phyloP scores from a whole-genome alignment of 2,797 vertebrate species.

The Sylvia borin region DNA sequence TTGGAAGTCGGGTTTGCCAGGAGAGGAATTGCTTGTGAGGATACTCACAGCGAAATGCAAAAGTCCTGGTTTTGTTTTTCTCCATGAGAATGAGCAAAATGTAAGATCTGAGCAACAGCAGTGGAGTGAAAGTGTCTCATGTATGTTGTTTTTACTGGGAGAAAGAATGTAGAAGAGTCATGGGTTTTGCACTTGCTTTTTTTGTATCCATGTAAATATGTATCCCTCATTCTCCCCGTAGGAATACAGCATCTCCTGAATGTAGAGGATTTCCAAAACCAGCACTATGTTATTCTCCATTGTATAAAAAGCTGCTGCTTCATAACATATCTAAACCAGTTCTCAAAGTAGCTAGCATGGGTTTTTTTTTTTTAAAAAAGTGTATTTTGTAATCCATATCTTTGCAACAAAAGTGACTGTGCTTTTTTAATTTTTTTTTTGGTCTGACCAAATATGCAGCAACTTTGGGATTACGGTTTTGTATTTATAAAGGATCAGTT shows the following conservation, averaged over 20 bases:
- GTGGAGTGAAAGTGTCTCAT: constrained; percentile 35
- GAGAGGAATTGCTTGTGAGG: constrained; percentile 30
- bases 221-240: constrained; percentile 30
- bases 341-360: constrained; percentile 74
- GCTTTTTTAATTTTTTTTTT: constrained; percentile 58
- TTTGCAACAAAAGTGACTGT: constrained; percentile 60
- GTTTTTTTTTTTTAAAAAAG: constrained; percentile 52
- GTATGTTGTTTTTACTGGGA: constrained; percentile 59
- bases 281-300: constrained; percentile 73
- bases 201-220: constrained; percentile 54
- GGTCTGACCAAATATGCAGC: constrained; percentile 63
- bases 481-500: constrained; percentile 76
- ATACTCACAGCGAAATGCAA: constrained; percentile 37
- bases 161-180: constrained; percentile 63
- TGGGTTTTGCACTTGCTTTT: constrained; percentile 67
- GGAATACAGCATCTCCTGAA: constrained; percentile 75
- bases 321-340: constrained; percentile 77
- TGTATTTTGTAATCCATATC: constrained; percentile 75
- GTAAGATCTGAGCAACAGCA: neutral
- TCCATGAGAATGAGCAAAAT: constrained; percentile 61
- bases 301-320: constrained; percentile 86
- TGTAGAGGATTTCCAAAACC: constrained; percentile 79
- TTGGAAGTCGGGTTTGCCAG: constrained; percentile 52
- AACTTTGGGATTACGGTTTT: constrained; percentile 54
- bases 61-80: constrained; percentile 55